Evolutionary conservation across 2,888 invertebrate genomes (phyloP).

Genomic region (Biston betularia): DNA sequence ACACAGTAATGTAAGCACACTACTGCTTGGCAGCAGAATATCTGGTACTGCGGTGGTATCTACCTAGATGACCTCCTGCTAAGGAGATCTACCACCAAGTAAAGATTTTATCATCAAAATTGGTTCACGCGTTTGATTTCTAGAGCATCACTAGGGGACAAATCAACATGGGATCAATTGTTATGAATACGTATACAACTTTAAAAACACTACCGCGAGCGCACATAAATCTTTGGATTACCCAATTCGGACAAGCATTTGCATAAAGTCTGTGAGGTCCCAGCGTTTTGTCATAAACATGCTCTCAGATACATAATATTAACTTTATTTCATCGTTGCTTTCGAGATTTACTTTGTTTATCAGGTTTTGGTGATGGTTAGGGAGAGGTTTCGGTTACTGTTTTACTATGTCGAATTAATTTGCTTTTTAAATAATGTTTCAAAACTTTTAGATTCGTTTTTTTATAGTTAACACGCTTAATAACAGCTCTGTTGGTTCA

Average conservation of each 20-base stretch:
- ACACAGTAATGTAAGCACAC: too few species aligned
- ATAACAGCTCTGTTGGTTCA: too few species aligned
- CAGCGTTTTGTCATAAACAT: conserved; percentile 34
- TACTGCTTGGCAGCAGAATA: too few species aligned
- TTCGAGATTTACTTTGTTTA: conserved; percentile 22
- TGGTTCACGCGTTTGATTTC: too few species aligned
- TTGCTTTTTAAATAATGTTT: background rate
- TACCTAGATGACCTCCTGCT: too few species aligned
- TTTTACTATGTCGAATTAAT: conserved; percentile 15
- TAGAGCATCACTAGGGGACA: too few species aligned
- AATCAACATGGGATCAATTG: too few species aligned
- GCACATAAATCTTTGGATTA: conserved; percentile 43
- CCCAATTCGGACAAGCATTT: conserved; percentile 40
- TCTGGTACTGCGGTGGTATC: too few species aligned
- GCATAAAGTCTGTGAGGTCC: conserved; percentile 36
- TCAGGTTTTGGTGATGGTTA: conserved; percentile 7
- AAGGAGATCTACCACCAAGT: too few species aligned
- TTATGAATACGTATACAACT: conserved; percentile 13
- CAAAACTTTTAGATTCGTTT: background rate
- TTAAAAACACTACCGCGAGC: conserved; percentile 30
- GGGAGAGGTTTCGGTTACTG: conserved; percentile 17
- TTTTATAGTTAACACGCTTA: too few species aligned
- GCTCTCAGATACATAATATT: conserved; percentile 32
- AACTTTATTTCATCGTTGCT: conserved; percentile 27
- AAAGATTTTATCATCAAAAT: too few species aligned